Conservation (phyloP, 2,888 invertebrate species). For the Tineola bisselliella region DNA sequence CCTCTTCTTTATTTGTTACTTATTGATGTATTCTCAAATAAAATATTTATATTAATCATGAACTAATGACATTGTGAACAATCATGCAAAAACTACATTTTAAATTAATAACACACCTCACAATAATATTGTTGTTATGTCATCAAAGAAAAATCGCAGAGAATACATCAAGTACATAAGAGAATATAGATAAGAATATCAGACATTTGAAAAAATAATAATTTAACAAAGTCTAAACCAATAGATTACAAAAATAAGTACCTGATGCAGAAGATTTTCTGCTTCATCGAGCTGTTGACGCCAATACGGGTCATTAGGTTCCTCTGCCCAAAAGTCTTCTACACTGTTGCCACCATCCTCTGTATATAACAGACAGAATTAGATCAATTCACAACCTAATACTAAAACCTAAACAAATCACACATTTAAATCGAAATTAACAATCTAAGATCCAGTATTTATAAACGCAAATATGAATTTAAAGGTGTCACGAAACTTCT, state of each 20-base stretch:
- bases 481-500: constrained; percentile 8
- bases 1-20: not conserved
- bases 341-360: constrained; percentile 56
- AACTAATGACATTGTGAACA: not conserved
- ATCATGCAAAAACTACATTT: not conserved
- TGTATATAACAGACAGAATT: constrained; percentile 21
- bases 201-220: constrained; percentile 1
- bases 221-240: not conserved
- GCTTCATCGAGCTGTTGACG: constrained; percentile 56
- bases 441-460: not conserved
- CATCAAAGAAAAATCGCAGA: not conserved
- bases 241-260: constrained; percentile 23
- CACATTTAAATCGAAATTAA: not conserved
- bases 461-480: not conserved
- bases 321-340: constrained; percentile 56
- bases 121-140: not conserved
- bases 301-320: constrained; percentile 68
- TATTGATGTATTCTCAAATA: constrained; percentile 14
- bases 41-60: not conserved
- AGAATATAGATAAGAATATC: not conserved
- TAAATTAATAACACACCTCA: not conserved
- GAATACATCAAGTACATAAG: not conserved
- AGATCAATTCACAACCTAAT: too few relatives aligned
- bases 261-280: constrained; percentile 60
- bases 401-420: not conserved